Evolutionary conservation across 2,797 vertebrate genomes (phyloP).

Genomic region (Rhinella marina): DNA sequence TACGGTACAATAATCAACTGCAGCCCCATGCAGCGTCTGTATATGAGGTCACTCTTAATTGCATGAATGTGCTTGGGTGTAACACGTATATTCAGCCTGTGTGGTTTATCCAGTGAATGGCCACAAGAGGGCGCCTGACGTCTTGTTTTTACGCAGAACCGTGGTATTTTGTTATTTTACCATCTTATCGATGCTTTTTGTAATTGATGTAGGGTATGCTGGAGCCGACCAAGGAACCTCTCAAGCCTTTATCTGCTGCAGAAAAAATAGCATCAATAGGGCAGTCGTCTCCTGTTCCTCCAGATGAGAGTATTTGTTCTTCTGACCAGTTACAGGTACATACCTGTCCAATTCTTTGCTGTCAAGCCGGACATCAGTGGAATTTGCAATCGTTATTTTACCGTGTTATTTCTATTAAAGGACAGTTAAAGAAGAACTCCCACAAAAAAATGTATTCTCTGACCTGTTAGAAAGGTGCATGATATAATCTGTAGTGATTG

Average conservation of each 20-base stretch:
- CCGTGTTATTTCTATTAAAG: no score
- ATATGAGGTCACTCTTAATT: background rate
- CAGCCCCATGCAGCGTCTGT: background rate
- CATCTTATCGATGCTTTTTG: background rate
- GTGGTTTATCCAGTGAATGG: background rate
- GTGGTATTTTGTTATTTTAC: background rate
- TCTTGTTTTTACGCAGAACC: background rate
- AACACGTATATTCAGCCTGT: background rate
- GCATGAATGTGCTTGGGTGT: background rate
- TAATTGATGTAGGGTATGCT: slow-evolving; percentile 83
- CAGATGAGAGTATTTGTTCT: slow-evolving; percentile 80
- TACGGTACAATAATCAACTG: background rate
- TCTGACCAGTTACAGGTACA: slow-evolving; percentile 86
- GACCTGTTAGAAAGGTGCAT: no score
- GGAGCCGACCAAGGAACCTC: slow-evolving; percentile 91
- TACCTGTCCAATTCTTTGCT: background rate
- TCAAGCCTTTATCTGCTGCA: slow-evolving; percentile 82
- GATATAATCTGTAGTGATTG: no score
- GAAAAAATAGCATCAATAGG: slow-evolving; percentile 82
- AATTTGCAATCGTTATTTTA: no score
- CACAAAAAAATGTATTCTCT: no score
- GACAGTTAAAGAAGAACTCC: no score
- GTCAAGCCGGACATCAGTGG: no score
- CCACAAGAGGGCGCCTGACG: background rate
- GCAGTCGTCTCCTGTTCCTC: slow-evolving; percentile 76